Evolutionary conservation across 1,140 invertebrate species (phyloP), one percentile per base, ranked within the genome.

Genomic region (Lucilia sericata): DNA sequence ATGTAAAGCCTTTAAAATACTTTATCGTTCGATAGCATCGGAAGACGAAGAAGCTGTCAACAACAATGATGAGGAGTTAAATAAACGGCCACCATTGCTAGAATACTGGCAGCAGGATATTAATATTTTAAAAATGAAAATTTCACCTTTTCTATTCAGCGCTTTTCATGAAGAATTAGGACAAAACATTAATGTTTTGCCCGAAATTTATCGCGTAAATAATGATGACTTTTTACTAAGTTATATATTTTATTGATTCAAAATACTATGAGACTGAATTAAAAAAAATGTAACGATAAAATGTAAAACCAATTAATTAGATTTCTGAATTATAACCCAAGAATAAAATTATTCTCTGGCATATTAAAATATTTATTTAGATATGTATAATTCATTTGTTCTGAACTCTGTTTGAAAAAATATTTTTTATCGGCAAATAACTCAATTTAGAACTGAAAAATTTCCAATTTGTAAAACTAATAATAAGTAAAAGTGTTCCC

Each of bases 61-160:
- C 13, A 36, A 70, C 21, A 75, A 75, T 13, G 80, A 82, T 74
- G 83, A 13, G 17, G 55, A 65, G 51, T 5, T 30, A 25, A n/a
- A 2, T 12, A 75, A 21, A 10, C 65, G 51, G 55, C 76, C 76
- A 13, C 42, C 34, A 34, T 34, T 76, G 49, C 74, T 17, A 10
- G 85, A 9, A 8, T 87, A 85, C 14, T 88, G 87, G 87, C 86
- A 88, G 74, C 42, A 85, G 9, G 84, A 87, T 49, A 76, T 87
- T 47, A 74, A 85, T 10, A 84, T 90, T 74, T 86, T 87, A n/a
- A 85, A 85, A 49, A 51, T 89, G 82, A 83, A 84, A 13, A 86
- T 90, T 25, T 90, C 89, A 7, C 89, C 86, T 12, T 83, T 60
- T 30, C 42, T 85, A 0, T 85, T 85, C 19, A 51, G 49, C 13